These are phyloP conservation scores for Mormoops blainvillei DNA, from an alignment of 2,113 vertebrate genomes.

Conservation along the genomic window DNA sequence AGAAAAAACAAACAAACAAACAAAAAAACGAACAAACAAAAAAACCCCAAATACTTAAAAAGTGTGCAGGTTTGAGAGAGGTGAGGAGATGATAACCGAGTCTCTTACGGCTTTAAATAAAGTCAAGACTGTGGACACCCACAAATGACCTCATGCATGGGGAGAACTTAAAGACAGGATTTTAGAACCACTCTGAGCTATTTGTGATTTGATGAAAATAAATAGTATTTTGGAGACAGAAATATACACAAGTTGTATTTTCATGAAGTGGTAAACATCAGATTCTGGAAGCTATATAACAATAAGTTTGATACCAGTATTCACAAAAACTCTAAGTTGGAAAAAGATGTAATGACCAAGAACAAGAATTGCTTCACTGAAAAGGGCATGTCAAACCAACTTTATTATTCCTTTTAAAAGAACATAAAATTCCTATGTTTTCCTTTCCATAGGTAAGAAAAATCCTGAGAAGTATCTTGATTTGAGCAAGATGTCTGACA, in stretches of 20 bases:
- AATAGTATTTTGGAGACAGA: not conserved
- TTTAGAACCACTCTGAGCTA: not conserved
- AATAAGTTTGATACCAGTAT: not conserved
- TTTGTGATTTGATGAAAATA: not conserved
- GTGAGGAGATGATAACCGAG: not conserved
- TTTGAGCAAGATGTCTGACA: not conserved
- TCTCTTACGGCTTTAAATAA: not conserved
- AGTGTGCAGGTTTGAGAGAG: not conserved
- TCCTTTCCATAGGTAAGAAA: not conserved
- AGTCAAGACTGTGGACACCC: not conserved
- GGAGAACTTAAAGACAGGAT: not conserved
- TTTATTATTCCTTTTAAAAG: not conserved
- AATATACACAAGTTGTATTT: not conserved
- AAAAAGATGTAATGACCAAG: not conserved
- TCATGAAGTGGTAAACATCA: not conserved
- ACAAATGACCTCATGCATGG: not conserved
- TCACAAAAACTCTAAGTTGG: not conserved
- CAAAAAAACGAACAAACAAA: not conserved
- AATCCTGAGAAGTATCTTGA: not conserved
- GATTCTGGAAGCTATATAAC: not conserved
- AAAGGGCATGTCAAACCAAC: not conserved
- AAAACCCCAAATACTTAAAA: not conserved
- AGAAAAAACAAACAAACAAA: not conserved
- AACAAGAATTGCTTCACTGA: not conserved
- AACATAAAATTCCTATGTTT: not conserved